Evolutionary conservation across 1,140 invertebrate genomes (phyloP), one percentile per base, ranked within the genome.

Genomic region (Microvelia longipes): DNA sequence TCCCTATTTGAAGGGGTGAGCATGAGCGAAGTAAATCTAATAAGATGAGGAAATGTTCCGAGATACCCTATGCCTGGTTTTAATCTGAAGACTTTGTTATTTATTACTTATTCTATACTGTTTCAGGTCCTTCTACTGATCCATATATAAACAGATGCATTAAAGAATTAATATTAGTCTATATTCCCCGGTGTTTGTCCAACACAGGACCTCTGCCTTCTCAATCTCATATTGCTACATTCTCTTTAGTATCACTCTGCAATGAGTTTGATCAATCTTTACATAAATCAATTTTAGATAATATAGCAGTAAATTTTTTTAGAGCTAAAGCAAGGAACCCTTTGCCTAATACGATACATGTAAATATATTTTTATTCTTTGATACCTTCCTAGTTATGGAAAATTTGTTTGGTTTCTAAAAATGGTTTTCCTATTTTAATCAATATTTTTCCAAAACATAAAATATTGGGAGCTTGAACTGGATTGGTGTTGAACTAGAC

Each of bases 121-220:
- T 68, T 67, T 35, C 61, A 73, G 72, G 35, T 63, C 67, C 70
- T 1, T 25, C 29, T n/a, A 29, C n/a, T 66, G 72, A 73, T 61
- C 50, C 50, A 29, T 73, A 73, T 63, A 71, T 73, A 25, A 19
- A 2, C 0, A 66, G 72, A 60, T 60, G 67, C 29, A 30, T 73
- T 11, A 70, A 67, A 29, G 72, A 73, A 30, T 29, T 73, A 14
- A n/a, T 73, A 1, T 30, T 65, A 19, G 50, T 73, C 0, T 73
- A 73, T 50, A 66, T 73, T 14, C 72, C 72, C 14, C 67, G 67
- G 19, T 71, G 70, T 29, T 28, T 73, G 11, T n/a, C 26, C n/a
- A 15, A 29, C 24, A 19, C 26, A 2, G 14, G 28, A 14, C 11
- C 15, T 2, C 15, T 15, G 29, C 15, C 67, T 35, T 35, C 29